phyloP scores from a whole-genome alignment of 1,140 invertebrate species.

The Odontomachus brunneus region DNA sequence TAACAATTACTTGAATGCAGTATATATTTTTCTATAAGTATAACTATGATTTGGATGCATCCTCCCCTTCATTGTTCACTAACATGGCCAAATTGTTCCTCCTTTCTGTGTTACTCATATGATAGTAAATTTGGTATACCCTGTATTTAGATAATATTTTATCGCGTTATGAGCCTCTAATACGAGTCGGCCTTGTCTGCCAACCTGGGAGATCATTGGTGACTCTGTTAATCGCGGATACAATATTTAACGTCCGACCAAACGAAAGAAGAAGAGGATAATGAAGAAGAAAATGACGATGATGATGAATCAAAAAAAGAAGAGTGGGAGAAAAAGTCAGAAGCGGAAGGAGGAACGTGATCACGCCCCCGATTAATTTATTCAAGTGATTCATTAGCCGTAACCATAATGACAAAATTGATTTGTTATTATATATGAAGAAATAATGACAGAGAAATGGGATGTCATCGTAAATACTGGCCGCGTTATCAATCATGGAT shows the following conservation, averaged over 20 bases:
- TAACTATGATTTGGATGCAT: no score
- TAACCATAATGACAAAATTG: conserved; percentile 17
- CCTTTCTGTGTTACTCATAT: no score
- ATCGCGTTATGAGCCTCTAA: conserved; percentile 10
- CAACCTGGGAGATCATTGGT: background rate
- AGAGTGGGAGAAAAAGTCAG: background rate
- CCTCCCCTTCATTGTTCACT: no score
- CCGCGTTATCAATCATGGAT: conserved; percentile 33
- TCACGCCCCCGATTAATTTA: conserved; percentile 3
- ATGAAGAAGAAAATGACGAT: background rate
- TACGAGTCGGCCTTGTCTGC: background rate
- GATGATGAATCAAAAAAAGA: background rate
- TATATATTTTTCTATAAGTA: no score
- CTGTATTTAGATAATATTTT: no score
- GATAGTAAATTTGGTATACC: no score
- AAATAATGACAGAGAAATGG: conserved; percentile 1
- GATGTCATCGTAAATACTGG: conserved; percentile 17
- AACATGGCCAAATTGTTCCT: no score
- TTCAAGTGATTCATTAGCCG: conserved; percentile 8
- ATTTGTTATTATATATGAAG: background rate
- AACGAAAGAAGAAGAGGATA: background rate
- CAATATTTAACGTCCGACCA: conserved; percentile 20
- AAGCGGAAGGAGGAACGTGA: background rate
- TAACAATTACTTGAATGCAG: no score
- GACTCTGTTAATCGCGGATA: background rate